Percentiles rank a stretch among this genome's conserved stretches.
These are phyloP conservation scores for Athalia cordata DNA, from an alignment of 2,888 invertebrate species.

Conservation along the genomic window DNA sequence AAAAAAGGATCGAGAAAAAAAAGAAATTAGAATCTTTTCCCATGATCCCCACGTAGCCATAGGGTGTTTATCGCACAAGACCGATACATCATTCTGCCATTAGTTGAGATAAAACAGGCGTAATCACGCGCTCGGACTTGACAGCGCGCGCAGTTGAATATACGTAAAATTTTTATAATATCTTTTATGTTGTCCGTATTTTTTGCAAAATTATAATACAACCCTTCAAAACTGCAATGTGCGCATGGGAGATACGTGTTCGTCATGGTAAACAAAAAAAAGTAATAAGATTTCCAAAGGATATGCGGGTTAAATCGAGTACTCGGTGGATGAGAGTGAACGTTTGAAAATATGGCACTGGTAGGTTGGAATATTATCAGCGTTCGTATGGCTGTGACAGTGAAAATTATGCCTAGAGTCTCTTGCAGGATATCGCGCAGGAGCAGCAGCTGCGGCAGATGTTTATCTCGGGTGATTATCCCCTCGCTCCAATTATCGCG, in stretches of 20 bases:
- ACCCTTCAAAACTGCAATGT: too few relatives aligned
- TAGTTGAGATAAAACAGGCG: constrained; percentile 34
- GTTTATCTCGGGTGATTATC: constrained; percentile 28
- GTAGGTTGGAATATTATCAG: too few relatives aligned
- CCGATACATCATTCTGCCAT: constrained; percentile 41
- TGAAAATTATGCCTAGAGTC: too few relatives aligned
- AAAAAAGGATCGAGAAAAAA: constrained; percentile 5
- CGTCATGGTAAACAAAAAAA: neutral
- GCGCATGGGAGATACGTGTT: too few relatives aligned
- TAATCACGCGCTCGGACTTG: constrained; percentile 30
- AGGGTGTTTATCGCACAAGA: constrained; percentile 30
- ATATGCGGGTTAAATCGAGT: neutral
- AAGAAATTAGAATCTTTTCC: neutral
- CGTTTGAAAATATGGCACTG: too few relatives aligned
- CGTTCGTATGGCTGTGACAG: too few relatives aligned
- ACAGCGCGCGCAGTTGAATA: neutral
- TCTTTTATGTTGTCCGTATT: neutral
- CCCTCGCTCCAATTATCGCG: constrained; percentile 25
- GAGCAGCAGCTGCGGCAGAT: constrained; percentile 6
- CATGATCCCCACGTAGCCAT: neutral
- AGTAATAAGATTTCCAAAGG: neutral
- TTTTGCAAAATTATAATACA: neutral
- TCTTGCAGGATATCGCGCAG: neutral
- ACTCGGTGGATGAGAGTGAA: too few relatives aligned
- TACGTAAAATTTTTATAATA: constrained; percentile 11